phyloP scores from a whole-genome alignment of 1,140 invertebrate species.

The Aphaenogaster ashmeadi region DNA sequence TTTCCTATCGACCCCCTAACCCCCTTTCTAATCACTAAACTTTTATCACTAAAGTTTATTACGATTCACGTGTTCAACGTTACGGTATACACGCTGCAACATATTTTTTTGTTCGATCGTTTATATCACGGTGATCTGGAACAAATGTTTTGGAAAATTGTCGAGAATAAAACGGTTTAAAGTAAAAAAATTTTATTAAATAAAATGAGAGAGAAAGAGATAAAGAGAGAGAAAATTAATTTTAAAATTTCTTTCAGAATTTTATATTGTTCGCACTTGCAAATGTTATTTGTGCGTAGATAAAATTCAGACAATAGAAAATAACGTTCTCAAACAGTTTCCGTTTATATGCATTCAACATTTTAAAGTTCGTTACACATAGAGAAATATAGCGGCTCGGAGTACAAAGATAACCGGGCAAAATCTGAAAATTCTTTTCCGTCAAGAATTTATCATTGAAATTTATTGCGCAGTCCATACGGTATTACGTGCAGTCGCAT shows the following conservation, averaged over 20 bases:
- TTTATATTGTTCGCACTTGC: not conserved
- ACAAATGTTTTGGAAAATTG: constrained; percentile 16
- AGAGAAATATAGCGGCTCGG: constrained; percentile 11
- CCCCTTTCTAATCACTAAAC: no score
- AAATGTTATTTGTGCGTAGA: not conserved
- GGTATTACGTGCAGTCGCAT: constrained; percentile 33
- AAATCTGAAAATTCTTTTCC: constrained; percentile 5
- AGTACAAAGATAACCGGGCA: constrained; percentile 35
- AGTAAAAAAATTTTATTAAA: not conserved
- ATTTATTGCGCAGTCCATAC: constrained; percentile 13
- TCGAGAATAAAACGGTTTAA: constrained; percentile 5
- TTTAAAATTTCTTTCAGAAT: not conserved
- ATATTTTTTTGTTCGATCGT: constrained; percentile 21
- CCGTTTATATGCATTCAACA: not conserved
- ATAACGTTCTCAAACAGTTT: not conserved
- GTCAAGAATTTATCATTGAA: constrained; percentile 35
- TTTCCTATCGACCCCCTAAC: no score
- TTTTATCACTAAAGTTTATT: constrained; percentile 22
- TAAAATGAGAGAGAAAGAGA: not conserved
- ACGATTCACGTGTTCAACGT: not conserved
- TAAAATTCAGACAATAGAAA: constrained; percentile 6
- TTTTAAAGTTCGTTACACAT: not conserved
- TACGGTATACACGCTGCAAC: not conserved
- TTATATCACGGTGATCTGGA: not conserved
- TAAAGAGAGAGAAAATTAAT: not conserved